Percentiles rank a stretch among this genome's conserved stretches.
Conservation (phyloP, 2,888 invertebrate species). For the Ischnura elegans region DNA sequence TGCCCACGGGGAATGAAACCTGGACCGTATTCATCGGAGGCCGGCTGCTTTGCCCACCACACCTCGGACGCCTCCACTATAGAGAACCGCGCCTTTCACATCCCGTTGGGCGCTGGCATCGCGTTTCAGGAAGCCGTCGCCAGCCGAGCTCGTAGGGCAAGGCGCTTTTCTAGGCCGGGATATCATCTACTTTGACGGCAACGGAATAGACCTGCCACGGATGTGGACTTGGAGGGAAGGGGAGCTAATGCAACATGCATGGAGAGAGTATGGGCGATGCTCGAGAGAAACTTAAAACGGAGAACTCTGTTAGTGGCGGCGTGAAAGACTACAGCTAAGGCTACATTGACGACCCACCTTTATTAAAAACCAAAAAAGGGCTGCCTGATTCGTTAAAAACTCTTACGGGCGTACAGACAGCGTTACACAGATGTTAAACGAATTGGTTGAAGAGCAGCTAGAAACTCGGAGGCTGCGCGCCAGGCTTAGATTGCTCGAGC, state of each 20-base stretch:
- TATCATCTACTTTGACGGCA: neutral
- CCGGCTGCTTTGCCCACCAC: neutral
- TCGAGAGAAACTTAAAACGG: too few species aligned
- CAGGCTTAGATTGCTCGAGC: too few species aligned
- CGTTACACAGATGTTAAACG: too few species aligned
- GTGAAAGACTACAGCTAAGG: too few species aligned
- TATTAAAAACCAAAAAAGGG: too few species aligned
- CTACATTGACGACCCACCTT: too few species aligned
- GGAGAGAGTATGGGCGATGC: too few species aligned
- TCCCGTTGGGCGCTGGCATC: neutral
- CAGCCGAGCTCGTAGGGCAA: neutral
- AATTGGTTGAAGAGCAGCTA: too few species aligned
- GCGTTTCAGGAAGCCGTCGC: slow-evolving; percentile 26
- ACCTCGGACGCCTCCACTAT: neutral
- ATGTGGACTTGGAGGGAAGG: neutral
- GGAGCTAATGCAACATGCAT: neutral
- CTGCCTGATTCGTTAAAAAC: too few species aligned
- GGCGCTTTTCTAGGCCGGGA: neutral
- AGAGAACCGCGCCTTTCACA: neutral
- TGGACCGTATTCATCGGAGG: neutral
- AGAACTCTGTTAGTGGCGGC: too few species aligned
- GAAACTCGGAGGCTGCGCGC: too few species aligned
- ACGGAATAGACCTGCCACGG: neutral
- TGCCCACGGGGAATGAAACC: neutral
- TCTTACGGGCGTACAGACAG: too few species aligned